Evolutionary conservation across 2,888 invertebrate species (phyloP).

Genomic region (Nasonovia ribisnigri): DNA sequence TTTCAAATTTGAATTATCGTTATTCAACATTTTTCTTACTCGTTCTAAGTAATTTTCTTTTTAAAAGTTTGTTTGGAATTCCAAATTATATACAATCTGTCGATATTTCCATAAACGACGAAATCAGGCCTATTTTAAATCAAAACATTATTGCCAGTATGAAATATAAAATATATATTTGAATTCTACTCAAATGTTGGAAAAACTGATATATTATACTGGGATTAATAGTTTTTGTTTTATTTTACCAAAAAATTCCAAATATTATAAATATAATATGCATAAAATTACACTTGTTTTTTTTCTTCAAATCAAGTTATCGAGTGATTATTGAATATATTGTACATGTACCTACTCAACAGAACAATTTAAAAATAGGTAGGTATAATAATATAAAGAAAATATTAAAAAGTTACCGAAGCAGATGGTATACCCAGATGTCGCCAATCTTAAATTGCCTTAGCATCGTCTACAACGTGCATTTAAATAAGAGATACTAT

Average conservation of each 20-base stretch:
- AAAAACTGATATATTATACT: neutral
- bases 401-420: conserved; percentile 51
- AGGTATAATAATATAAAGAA: conserved; percentile 30
- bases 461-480: neutral
- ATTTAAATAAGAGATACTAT: neutral
- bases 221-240: neutral
- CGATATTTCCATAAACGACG: neutral
- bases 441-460: conserved; percentile 40
- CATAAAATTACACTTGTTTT: neutral
- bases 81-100: neutral
- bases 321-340: conserved; percentile 1
- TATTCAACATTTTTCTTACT: neutral
- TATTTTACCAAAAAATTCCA: neutral
- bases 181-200: neutral
- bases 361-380: conserved; percentile 18
- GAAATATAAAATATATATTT: neutral
- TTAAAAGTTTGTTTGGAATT: neutral
- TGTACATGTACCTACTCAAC: neutral
- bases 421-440: conserved; percentile 58
- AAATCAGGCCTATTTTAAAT: neutral
- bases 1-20: conserved; percentile 19
- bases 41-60: neutral
- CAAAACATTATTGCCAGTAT: neutral
- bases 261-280: neutral
- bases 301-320: conserved; percentile 13